Evolutionary conservation across 1,140 invertebrate species (phyloP).

Genomic region (Dendroctonus ponderosae): DNA sequence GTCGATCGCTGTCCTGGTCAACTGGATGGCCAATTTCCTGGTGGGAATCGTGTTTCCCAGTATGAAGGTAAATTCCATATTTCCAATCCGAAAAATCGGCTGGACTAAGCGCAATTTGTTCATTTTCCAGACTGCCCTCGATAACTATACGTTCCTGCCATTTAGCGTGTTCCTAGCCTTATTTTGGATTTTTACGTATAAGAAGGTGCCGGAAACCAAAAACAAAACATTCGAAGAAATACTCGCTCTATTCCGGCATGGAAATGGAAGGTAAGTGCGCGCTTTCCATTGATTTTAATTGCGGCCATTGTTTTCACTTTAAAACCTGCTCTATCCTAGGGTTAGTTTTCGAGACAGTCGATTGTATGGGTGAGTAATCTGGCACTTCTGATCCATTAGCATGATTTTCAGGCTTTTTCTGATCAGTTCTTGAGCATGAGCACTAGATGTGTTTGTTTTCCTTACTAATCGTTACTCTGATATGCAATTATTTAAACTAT

Average conservation of each 20-base stretch:
- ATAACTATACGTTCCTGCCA: slow-evolving; percentile 96
- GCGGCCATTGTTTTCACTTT: slow-evolving; percentile 8
- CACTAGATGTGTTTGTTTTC: too few relatives aligned
- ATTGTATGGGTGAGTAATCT: slow-evolving; percentile 69
- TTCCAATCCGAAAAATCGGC: background rate
- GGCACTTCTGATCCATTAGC: too few relatives aligned
- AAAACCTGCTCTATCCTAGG: slow-evolving; percentile 49
- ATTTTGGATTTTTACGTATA: slow-evolving; percentile 97
- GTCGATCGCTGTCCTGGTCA: slow-evolving; percentile 96
- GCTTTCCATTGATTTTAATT: slow-evolving; percentile 15
- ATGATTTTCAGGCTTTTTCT: too few relatives aligned
- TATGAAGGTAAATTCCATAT: slow-evolving; percentile 73
- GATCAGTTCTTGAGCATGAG: too few relatives aligned
- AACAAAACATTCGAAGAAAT: slow-evolving; percentile 99
- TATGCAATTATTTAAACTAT: too few relatives aligned
- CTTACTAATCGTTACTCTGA: too few relatives aligned
- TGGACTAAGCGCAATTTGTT: slow-evolving; percentile 6
- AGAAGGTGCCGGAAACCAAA: slow-evolving; percentile 98
- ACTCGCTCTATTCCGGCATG: slow-evolving; percentile 83
- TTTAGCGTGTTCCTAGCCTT: slow-evolving; percentile 93
- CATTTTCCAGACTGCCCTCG: slow-evolving; percentile 66
- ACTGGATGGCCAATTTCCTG: slow-evolving; percentile 97
- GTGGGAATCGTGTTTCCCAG: slow-evolving; percentile 94
- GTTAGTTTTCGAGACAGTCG: slow-evolving; percentile 71
- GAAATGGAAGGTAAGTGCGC: slow-evolving; percentile 70